Percentiles rank a stretch among this genome's conserved stretches.
These are phyloP conservation scores for Ellobium chinense DNA, from an alignment of 2,888 invertebrate species.

Conservation along the genomic window DNA sequence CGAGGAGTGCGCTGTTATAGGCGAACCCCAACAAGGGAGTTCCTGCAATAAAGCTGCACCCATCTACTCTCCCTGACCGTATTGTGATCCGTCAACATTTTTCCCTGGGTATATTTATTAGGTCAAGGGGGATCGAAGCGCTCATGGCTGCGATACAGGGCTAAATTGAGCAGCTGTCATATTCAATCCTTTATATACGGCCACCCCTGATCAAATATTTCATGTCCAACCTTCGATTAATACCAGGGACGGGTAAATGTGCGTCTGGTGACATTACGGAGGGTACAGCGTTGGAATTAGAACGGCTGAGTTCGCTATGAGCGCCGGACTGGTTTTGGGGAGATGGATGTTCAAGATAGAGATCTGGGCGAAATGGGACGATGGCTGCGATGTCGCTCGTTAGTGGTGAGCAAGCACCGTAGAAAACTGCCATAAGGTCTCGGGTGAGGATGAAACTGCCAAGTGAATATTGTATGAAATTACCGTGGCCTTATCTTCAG, in stretches of 20 bases:
- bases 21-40: too few species aligned
- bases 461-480: too few species aligned
- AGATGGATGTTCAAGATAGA: neutral
- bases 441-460: too few species aligned
- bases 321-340: neutral
- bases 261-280: neutral
- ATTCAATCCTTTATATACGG: neutral
- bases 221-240: neutral
- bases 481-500: too few species aligned
- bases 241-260: neutral
- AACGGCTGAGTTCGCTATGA: neutral
- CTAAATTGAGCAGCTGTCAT: neutral
- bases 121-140: neutral
- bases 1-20: too few species aligned
- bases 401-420: too few species aligned
- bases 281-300: neutral
- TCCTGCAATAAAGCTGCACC: too few species aligned
- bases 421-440: too few species aligned
- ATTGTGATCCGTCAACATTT: neutral
- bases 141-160: neutral
- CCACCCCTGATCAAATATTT: neutral
- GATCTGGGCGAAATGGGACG: too few species aligned
- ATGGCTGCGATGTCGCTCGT: too few species aligned
- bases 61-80: too few species aligned
- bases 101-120: neutral